Percentiles rank a stretch among this genome's conserved stretches.
These are phyloP conservation scores for Chymomyza fuscimana DNA, from an alignment of 2,888 invertebrate genomes.

Conservation along the genomic window DNA sequence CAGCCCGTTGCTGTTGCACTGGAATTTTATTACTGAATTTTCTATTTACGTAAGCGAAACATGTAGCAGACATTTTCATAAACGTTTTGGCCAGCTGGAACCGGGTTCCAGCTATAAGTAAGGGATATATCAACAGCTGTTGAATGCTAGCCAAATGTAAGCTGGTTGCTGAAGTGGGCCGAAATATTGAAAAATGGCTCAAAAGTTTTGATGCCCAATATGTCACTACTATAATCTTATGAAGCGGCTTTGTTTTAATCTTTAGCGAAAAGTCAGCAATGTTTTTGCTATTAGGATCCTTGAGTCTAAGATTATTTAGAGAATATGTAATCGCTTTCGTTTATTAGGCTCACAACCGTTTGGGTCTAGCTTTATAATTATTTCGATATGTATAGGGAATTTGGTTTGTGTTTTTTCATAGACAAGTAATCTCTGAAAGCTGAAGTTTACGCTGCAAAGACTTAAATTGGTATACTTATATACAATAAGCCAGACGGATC, in stretches of 20 bases:
- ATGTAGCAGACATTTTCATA: conserved; percentile 70
- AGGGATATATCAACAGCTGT: neutral
- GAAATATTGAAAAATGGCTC: too few species aligned
- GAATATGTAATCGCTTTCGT: too few species aligned
- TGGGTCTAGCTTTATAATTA: too few species aligned
- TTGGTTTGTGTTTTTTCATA: too few species aligned
- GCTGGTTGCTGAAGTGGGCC: neutral
- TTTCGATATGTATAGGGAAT: too few species aligned
- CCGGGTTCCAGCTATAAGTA: neutral
- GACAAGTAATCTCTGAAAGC: too few species aligned
- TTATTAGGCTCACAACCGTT: too few species aligned
- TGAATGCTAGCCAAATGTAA: neutral
- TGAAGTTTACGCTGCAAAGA: too few species aligned
- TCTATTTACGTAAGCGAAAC: conserved; percentile 67
- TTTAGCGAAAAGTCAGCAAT: too few species aligned
- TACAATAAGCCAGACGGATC: too few species aligned
- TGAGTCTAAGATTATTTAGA: neutral
- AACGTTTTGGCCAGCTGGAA: conserved; percentile 35
- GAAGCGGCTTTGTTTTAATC: neutral
- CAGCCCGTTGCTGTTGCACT: conserved; percentile 60
- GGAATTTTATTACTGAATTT: conserved; percentile 71
- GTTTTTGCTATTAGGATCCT: too few species aligned
- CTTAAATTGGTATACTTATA: too few species aligned
- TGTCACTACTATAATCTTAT: neutral
- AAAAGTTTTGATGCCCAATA: neutral